phyloP scores from a whole-genome alignment of 2,113 vertebrate species.

The Lethenteron camtschaticum region DNA sequence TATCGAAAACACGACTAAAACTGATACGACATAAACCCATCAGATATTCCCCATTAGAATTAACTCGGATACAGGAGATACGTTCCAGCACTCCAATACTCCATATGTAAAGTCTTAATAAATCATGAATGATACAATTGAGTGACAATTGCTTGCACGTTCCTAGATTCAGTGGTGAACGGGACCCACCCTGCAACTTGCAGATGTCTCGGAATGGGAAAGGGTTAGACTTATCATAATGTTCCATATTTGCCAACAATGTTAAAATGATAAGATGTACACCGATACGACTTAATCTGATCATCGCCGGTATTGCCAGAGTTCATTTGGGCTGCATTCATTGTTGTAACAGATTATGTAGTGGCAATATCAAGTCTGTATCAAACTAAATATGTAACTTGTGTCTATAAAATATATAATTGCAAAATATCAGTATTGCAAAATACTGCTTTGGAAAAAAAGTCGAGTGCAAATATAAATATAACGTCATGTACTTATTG shows the following conservation, averaged over 20 bases:
- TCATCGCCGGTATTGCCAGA: neutral
- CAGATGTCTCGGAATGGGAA: too few species aligned
- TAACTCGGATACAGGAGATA: neutral
- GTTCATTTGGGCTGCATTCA: too few species aligned
- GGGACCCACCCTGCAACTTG: too few species aligned
- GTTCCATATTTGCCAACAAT: neutral
- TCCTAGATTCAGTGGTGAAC: too few species aligned
- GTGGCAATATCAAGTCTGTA: too few species aligned
- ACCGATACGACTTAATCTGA: neutral
- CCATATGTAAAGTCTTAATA: constrained; percentile 5
- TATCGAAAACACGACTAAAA: neutral
- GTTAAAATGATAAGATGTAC: neutral
- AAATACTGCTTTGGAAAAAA: too few species aligned
- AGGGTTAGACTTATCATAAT: neutral
- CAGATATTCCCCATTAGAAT: neutral
- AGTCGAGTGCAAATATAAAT: too few species aligned
- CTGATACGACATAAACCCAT: neutral
- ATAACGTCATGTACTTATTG: too few species aligned
- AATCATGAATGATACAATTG: constrained; percentile 1
- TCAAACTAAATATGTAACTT: too few species aligned
- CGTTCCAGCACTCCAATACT: neutral
- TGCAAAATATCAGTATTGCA: too few species aligned
- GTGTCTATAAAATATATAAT: too few species aligned
- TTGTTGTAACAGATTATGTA: too few species aligned
- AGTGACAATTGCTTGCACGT: neutral